These are phyloP conservation scores for Morphnarchus princeps DNA, from an alignment of 2,113 vertebrate genomes.

Conservation along the genomic window DNA sequence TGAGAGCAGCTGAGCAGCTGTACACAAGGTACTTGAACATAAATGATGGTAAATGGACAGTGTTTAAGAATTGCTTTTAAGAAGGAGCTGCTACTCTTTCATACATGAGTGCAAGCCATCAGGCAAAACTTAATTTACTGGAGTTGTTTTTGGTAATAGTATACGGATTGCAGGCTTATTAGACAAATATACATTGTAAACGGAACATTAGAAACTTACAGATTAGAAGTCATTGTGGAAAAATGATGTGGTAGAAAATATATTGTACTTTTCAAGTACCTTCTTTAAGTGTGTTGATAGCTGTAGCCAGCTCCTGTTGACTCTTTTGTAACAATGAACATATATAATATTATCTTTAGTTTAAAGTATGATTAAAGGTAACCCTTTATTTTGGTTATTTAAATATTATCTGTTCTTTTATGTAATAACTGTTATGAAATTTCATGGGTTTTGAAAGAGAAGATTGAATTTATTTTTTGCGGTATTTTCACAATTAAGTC, in stretches of 20 bases:
- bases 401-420: not conserved
- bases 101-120: not conserved
- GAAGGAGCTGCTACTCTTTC: constrained; percentile 2
- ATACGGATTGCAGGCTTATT: not conserved
- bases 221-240: not conserved
- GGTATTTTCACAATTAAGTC: not conserved
- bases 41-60: constrained; percentile 29
- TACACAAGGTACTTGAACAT: constrained; percentile 26
- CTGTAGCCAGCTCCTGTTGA: not conserved
- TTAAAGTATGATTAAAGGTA: not conserved
- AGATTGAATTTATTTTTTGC: not conserved
- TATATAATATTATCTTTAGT: not conserved
- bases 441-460: not conserved
- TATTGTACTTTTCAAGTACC: not conserved
- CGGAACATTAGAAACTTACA: not conserved
- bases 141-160: not conserved
- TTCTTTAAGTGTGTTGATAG: not conserved
- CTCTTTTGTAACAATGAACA: not conserved
- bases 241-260: not conserved
- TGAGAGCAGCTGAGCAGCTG: constrained; percentile 20
- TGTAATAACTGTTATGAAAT: not conserved
- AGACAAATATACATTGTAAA: not conserved
- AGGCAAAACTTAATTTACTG: not conserved
- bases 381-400: not conserved
- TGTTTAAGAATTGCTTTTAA: constrained; percentile 1